Percentiles rank a stretch among this genome's conserved stretches.
Conservation (phyloP, 92 coral and sea anemone species). For the Umimayanthus kanabou region DNA sequence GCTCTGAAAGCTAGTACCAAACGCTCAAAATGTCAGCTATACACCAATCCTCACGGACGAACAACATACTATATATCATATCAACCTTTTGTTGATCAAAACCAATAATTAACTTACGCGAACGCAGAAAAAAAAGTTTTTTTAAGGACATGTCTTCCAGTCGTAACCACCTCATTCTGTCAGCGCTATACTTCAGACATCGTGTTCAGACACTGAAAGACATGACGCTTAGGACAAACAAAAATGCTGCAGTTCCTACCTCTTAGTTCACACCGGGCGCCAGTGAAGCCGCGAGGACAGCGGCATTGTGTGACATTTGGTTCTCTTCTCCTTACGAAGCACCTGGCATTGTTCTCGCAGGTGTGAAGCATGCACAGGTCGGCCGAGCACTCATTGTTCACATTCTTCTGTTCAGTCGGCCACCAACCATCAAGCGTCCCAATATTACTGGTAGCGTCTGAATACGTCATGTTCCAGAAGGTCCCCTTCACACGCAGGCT, state of each 20-base stretch:
- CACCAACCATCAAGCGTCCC: neutral
- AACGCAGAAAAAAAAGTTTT: too few species aligned
- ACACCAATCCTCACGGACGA: too few species aligned
- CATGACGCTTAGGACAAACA: too few species aligned
- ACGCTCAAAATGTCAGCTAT: too few species aligned
- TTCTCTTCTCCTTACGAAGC: neutral
- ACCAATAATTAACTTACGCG: too few species aligned
- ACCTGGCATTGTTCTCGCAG: slow-evolving; percentile 10
- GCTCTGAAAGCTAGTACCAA: neutral
- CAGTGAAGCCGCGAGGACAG: slow-evolving; percentile 14
- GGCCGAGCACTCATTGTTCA: slow-evolving; percentile 7
- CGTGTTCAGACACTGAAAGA: too few species aligned
- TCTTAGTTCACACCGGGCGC: slow-evolving; percentile 27
- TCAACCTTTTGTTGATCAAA: too few species aligned
- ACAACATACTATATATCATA: too few species aligned
- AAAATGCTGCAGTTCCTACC: neutral
- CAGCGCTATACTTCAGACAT: too few species aligned
- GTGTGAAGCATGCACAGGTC: slow-evolving; percentile 19
- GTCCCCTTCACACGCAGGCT: slow-evolving; percentile 11
- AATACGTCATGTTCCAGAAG: slow-evolving; percentile 7
- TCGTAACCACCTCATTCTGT: too few species aligned
- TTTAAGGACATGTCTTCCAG: too few species aligned
- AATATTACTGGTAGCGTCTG: too few species aligned
- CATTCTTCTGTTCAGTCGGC: neutral
- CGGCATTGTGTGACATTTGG: neutral